A percentile compares a stretch with the other conserved stretches of the same genome.
Evolutionary conservation across 2,113 vertebrate genomes (phyloP).

Genomic region (Pteruthius melanotis): DNA sequence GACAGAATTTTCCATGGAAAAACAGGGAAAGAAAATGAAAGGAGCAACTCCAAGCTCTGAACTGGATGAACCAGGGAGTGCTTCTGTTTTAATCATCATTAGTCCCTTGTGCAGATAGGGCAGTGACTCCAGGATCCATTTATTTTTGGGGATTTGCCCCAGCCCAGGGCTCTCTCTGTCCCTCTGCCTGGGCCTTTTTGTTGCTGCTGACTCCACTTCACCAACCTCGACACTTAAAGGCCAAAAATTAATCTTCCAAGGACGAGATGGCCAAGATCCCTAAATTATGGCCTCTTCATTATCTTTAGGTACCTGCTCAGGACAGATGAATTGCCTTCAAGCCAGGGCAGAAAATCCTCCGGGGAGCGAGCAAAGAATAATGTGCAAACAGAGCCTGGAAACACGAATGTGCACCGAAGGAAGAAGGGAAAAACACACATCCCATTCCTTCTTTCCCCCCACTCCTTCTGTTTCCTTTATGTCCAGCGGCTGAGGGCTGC

Average conservation of each 20-base stretch:
- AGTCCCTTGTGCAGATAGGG: constrained; percentile 10
- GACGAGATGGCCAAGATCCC: constrained; percentile 51
- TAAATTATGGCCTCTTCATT: constrained; percentile 61
- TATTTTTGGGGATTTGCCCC: constrained; percentile 6
- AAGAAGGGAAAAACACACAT: constrained; percentile 49
- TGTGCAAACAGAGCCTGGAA: constrained; percentile 47
- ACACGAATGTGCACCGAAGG: constrained; percentile 25
- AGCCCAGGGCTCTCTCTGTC: constrained; percentile 26
- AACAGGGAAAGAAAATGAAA: not conserved
- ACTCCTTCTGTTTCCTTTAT: constrained; percentile 66
- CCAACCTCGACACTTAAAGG: constrained; percentile 61
- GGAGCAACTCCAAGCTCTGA: not conserved
- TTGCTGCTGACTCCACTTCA: constrained; percentile 48
- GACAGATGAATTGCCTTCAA: constrained; percentile 52
- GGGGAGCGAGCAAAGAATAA: constrained; percentile 52
- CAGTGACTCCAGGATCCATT: constrained; percentile 14
- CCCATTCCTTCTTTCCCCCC: not conserved
- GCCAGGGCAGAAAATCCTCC: constrained; percentile 59
- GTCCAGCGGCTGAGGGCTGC: constrained; percentile 48
- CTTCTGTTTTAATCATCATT: constrained; percentile 65
- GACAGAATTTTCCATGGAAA: not conserved
- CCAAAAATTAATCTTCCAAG: constrained; percentile 67
- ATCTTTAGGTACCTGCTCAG: constrained; percentile 51
- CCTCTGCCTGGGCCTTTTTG: not conserved
- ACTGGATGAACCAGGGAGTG: not conserved